A percentile compares a stretch with the other conserved stretches of the same genome.
These are phyloP conservation scores for Dipus sagitta DNA, from an alignment of 2,797 vertebrate genomes.

Conservation along the genomic window DNA sequence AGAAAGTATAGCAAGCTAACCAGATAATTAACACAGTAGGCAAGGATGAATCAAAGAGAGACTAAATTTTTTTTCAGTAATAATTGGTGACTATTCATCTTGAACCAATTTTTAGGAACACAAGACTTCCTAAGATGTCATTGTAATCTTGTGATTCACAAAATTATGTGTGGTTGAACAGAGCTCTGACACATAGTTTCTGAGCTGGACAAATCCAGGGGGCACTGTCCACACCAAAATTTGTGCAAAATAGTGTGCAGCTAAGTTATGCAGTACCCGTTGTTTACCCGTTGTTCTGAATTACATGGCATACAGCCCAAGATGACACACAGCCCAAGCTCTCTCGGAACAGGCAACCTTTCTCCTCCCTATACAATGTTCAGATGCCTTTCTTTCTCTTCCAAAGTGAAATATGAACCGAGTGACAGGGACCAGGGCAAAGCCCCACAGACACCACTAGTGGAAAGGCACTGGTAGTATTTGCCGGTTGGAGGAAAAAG, in stretches of 20 bases:
- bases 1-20: constrained; percentile 8
- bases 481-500: not conserved
- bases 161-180: not conserved
- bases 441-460: not conserved
- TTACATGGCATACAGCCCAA: not conserved
- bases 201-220: not conserved
- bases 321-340: no score
- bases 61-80: constrained; percentile 40
- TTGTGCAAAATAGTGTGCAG: not conserved
- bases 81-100: constrained; percentile 21
- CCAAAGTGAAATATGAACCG: constrained; percentile 24
- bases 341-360: not conserved
- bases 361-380: not conserved
- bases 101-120: not conserved
- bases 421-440: not conserved
- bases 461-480: not conserved
- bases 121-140: constrained; percentile 43
- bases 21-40: constrained; percentile 16
- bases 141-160: not conserved
- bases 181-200: not conserved
- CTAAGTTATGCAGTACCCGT: not conserved
- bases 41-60: not conserved
- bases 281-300: not conserved
- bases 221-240: not conserved
- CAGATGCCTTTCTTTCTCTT: not conserved